These are phyloP conservation scores for Seladonia tumulorum DNA, from an alignment of 2,888 invertebrate genomes.

Conservation along the genomic window DNA sequence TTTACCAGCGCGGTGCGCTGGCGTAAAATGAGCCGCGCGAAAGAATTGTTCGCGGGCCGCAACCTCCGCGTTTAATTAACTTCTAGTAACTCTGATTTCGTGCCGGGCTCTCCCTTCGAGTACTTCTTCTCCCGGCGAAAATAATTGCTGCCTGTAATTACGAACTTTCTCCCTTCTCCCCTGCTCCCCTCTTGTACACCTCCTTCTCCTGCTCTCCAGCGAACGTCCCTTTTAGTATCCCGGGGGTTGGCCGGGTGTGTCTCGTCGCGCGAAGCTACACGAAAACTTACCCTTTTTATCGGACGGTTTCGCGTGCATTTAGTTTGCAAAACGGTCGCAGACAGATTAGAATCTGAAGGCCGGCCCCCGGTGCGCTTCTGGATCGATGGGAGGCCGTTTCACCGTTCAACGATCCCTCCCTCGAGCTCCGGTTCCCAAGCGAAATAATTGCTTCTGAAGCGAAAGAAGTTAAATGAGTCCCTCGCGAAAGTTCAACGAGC, in stretches of 20 bases:
- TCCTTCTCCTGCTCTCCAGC: not conserved
- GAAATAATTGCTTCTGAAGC: slow-evolving; percentile 67
- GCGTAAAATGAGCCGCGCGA: slow-evolving; percentile 14
- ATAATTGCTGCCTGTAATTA: slow-evolving; percentile 79
- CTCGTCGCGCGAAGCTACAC: slow-evolving; percentile 3
- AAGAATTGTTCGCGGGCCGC: slow-evolving; percentile 36
- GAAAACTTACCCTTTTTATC: slow-evolving; percentile 9
- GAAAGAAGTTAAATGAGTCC: slow-evolving; percentile 70
- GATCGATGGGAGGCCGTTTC: slow-evolving; percentile 34
- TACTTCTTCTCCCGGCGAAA: slow-evolving; percentile 62
- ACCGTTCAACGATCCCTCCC: slow-evolving; percentile 52
- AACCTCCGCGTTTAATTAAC: slow-evolving; percentile 78
- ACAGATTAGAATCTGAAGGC: slow-evolving; percentile 1
- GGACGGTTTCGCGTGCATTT: slow-evolving; percentile 35
- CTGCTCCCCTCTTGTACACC: slow-evolving; percentile 8
- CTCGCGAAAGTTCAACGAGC: slow-evolving; percentile 57
- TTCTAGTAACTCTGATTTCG: slow-evolving; percentile 76
- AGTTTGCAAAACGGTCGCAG: slow-evolving; percentile 44
- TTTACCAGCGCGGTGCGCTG: not conserved
- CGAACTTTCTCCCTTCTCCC: slow-evolving; percentile 63
- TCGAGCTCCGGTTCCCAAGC: slow-evolving; percentile 46
- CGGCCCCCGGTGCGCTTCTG: not conserved
- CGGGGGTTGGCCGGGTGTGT: not conserved
- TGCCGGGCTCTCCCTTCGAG: slow-evolving; percentile 37
- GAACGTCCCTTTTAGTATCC: not conserved